Percentiles rank a stretch among this genome's conserved stretches.
These are phyloP conservation scores for Nyctibius grandis DNA, from an alignment of 2,797 vertebrate species.

Conservation along the genomic window DNA sequence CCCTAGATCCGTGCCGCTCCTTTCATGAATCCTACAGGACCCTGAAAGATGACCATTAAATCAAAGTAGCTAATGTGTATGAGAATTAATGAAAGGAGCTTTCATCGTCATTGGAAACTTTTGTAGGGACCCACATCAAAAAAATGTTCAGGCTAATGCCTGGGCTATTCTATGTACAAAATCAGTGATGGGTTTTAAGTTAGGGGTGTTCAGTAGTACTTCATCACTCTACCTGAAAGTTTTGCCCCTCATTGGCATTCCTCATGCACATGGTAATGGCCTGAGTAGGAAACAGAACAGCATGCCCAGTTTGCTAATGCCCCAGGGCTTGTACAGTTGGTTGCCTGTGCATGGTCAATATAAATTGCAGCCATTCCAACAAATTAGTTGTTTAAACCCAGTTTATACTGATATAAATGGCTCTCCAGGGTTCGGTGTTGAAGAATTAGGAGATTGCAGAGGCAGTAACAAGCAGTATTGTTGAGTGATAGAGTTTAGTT, in stretches of 20 bases:
- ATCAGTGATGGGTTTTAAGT: background rate
- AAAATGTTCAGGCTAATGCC: background rate
- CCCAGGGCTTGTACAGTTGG: background rate
- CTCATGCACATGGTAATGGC: background rate
- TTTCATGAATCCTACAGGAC: background rate
- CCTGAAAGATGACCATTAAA: background rate
- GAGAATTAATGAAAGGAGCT: background rate
- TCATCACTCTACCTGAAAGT: background rate
- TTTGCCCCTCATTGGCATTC: background rate
- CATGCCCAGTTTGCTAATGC: background rate
- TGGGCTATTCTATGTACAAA: background rate
- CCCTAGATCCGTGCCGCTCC: accelerated
- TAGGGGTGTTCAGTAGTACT: background rate
- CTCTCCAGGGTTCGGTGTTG: background rate
- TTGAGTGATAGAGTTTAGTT: background rate
- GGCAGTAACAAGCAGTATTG: background rate
- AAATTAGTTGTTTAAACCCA: background rate
- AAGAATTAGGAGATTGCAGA: background rate
- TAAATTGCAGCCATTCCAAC: background rate
- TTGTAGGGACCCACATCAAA: background rate
- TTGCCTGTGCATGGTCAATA: background rate
- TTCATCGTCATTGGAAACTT: background rate
- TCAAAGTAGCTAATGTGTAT: accelerated
- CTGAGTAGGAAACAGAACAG: background rate
- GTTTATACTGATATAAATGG: background rate